Evolutionary conservation across 2,888 invertebrate species (phyloP), one percentile per base, ranked within the genome.

Genomic region (Cephus runcator): DNA sequence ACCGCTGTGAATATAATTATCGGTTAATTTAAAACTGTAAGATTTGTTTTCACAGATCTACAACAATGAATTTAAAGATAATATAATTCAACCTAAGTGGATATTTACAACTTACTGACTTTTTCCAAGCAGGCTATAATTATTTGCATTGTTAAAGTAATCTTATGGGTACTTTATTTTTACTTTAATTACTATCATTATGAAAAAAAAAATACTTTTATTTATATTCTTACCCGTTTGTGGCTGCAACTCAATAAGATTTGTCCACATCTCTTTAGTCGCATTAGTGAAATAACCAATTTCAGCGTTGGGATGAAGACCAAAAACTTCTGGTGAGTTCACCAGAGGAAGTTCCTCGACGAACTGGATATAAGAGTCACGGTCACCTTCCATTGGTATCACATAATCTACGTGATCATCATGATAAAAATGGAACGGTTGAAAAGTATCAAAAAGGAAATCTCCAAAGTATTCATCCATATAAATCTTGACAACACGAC

Each of bases 401-500:
- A 94, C 92, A 91, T 98, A 98, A 89, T 97, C 96, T 2, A 96
- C 95, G 15, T 92, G 90, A 1, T 93, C 92, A 89, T 97, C 96
- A 75, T 92, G 92, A 90, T 96, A 98, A 92, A 98, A 98, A 91
- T 97, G 97, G 92, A 97, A 98, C 0, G 97, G 97, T 91, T 98
- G 97, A 92, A 97, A 97, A 78, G 95, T 94, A 90, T 98, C 97
- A 90, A 98, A 98, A 75, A 98, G 93, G 91, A 98, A 98, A 89
- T 98, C 98, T 0, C 98, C 98, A 94, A 98, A 95, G 90, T 98
- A 98, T 91, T 98, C 98, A 90, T 97, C 95, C 96, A 98, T 97
- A 92, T 98, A 98, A 0, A 96, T 96, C 83, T 94, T 93, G 3
- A 97, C 95, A 15, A 98, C 95, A 81, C 98, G 94, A 15, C 98